These are phyloP conservation scores for Petrocephalus zakoni DNA, from an alignment of 2,113 vertebrate genomes.

Conservation along the genomic window DNA sequence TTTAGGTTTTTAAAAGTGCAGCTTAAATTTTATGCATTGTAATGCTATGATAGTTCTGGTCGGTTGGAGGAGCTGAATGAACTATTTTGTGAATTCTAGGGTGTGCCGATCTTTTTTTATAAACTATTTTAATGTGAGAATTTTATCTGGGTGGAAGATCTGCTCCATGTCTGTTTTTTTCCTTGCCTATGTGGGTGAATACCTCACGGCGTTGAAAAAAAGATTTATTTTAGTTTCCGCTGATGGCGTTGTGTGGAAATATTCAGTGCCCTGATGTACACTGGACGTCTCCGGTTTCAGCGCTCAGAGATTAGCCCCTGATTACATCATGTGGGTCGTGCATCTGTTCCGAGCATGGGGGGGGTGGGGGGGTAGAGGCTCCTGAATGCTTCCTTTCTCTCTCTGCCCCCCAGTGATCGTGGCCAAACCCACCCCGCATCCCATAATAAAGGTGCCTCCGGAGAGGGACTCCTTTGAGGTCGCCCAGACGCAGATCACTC, in stretches of 20 bases:
- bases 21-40: not conserved
- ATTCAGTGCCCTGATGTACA: not conserved
- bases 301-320: not conserved
- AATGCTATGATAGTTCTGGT: not conserved
- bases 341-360: not conserved
- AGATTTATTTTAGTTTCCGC: not conserved
- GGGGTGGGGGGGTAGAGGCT: not conserved
- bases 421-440: constrained; percentile 58
- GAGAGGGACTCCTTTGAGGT: constrained; percentile 53
- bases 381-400: constrained; percentile 8
- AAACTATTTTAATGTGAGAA: not conserved
- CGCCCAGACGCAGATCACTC: constrained; percentile 58
- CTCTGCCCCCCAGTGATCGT: constrained; percentile 43
- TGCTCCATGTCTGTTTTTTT: not conserved
- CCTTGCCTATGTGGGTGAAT: not conserved
- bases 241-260: not conserved
- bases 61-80: not conserved
- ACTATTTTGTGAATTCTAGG: not conserved
- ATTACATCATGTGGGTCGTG: not conserved
- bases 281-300: not conserved
- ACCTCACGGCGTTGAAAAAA: not conserved
- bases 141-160: not conserved
- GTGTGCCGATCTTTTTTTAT: not conserved
- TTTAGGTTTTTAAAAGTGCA: not conserved
- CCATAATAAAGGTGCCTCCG: constrained; percentile 53